Evolutionary conservation across 2,797 vertebrate species (phyloP).

Genomic region (Ispidina picta): DNA sequence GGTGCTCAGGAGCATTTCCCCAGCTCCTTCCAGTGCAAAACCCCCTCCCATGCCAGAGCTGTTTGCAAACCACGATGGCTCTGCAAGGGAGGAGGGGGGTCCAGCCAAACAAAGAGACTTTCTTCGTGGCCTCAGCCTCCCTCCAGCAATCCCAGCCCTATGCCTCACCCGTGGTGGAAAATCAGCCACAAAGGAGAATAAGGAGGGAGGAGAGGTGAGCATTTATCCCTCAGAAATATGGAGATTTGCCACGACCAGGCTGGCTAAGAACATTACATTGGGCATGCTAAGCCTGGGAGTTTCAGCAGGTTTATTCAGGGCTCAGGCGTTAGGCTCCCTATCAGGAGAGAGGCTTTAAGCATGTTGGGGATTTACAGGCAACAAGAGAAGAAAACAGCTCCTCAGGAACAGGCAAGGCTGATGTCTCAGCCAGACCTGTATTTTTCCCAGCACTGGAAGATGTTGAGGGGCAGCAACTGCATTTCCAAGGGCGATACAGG

Average conservation of each 20-base stretch:
- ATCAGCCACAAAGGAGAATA: background rate
- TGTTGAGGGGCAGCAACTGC: background rate
- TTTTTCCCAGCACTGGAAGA: fast-evolving
- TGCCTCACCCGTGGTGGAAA: background rate
- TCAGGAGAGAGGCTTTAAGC: constrained; percentile 4
- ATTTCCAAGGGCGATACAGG: background rate
- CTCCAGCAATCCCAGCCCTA: background rate
- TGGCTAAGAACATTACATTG: constrained; percentile 23
- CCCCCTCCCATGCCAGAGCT: background rate
- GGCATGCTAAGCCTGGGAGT: background rate
- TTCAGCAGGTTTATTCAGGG: constrained; percentile 19
- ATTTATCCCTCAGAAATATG: constrained; percentile 38
- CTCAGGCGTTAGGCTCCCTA: constrained; percentile 22
- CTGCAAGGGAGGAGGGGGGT: background rate
- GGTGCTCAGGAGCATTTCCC: background rate
- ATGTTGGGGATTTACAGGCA: background rate
- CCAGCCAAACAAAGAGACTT: fast-evolving
- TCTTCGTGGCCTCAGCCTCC: background rate
- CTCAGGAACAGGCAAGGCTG: background rate
- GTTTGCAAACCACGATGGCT: background rate
- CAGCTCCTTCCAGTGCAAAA: background rate
- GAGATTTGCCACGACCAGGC: constrained; percentile 39
- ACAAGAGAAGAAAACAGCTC: constrained; percentile 1
- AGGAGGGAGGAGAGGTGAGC: constrained; percentile 20
- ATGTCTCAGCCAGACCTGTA: background rate